These are phyloP conservation scores for Miniopterus natalensis DNA, from an alignment of 2,113 vertebrate genomes.

Conservation along the genomic window DNA sequence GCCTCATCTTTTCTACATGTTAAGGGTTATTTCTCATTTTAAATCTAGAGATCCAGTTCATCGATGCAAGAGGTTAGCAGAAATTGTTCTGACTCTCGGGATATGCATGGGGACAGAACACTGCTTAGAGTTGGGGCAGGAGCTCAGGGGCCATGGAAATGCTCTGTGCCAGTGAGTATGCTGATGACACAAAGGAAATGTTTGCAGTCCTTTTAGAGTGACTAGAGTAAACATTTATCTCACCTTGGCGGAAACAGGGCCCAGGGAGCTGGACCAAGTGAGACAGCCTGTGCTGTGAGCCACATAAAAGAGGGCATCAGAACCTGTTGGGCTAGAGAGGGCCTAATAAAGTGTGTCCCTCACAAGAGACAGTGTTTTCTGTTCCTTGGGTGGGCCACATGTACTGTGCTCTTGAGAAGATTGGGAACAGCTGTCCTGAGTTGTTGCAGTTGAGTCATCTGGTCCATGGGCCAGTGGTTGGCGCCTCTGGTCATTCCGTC, in stretches of 20 bases:
- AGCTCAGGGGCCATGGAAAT: background rate
- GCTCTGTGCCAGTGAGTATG: background rate
- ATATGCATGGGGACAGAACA: background rate
- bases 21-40: background rate
- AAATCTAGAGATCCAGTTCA: background rate
- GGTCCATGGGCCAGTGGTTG: conserved; percentile 51
- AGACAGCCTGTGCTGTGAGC: background rate
- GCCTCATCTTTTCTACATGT: background rate
- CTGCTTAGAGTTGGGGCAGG: background rate
- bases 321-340: conserved; percentile 38
- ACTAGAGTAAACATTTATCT: conserved; percentile 12
- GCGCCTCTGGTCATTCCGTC: conserved; percentile 70
- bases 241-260: conserved; percentile 56
- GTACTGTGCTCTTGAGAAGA: conserved; percentile 43
- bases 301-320: conserved; percentile 26
- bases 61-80: background rate
- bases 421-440: conserved; percentile 66
- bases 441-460: conserved; percentile 56
- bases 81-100: background rate
- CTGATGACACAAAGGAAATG: conserved; percentile 25
- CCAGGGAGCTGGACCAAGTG: background rate
- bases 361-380: background rate
- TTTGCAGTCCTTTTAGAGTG: conserved; percentile 28
- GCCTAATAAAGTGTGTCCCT: conserved; percentile 54
- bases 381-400: conserved; percentile 71